These are phyloP conservation scores for Henicopernis longicauda DNA, from an alignment of 2,113 vertebrate genomes.

Conservation along the genomic window DNA sequence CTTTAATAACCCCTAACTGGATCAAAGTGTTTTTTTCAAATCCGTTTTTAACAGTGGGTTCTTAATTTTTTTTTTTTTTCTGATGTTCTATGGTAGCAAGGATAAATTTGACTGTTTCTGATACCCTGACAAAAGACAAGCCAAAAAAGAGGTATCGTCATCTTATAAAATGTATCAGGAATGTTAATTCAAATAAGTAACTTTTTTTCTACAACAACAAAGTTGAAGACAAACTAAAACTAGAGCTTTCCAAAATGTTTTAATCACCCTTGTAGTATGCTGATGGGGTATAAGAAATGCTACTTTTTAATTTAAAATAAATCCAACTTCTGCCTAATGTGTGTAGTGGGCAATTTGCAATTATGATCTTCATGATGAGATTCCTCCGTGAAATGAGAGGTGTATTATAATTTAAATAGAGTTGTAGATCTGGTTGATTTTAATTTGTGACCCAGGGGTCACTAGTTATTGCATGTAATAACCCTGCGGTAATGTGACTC, in stretches of 20 bases:
- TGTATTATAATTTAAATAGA: slow-evolving; percentile 73
- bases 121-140: not conserved
- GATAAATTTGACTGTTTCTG: not conserved
- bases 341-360: slow-evolving; percentile 61
- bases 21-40: not conserved
- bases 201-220: not conserved
- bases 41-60: not conserved
- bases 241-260: slow-evolving; percentile 26
- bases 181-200: not conserved
- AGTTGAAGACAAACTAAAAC: not conserved
- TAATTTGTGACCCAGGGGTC: slow-evolving; percentile 70
- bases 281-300: slow-evolving; percentile 26
- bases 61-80: not conserved
- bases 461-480: slow-evolving; percentile 68
- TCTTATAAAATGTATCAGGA: not conserved
- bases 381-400: slow-evolving; percentile 67
- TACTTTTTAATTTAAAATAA: slow-evolving; percentile 73
- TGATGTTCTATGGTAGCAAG: not conserved
- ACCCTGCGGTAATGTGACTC: slow-evolving; percentile 55
- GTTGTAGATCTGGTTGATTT: slow-evolving; percentile 67
- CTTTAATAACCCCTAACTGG: not conserved
- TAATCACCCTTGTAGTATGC: slow-evolving; percentile 15
- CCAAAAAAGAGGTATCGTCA: not conserved
- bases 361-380: slow-evolving; percentile 69
- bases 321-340: slow-evolving; percentile 46